Evolutionary conservation across 2,888 invertebrate genomes (phyloP), one percentile per base, ranked within the genome.

Genomic region (Mamestra brassicae): DNA sequence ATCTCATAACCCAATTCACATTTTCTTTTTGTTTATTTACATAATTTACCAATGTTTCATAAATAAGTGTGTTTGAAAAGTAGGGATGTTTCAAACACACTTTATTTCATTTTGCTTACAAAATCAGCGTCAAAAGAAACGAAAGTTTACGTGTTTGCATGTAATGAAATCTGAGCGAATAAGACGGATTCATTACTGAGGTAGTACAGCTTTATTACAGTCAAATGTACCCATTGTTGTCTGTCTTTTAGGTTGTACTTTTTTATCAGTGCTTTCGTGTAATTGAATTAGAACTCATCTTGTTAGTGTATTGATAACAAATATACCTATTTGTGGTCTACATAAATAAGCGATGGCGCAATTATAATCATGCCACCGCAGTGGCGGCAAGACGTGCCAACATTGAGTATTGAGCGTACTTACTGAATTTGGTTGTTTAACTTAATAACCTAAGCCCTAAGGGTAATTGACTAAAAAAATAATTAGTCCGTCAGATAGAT

Each of bases 131-230:
- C 42, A 42, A 78, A 76, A 36, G 63, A 50, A 50, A 76, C 5
- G 7, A 15, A 63, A 63, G 55, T 77, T 54, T 63, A 62, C 42
- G 57, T 63, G 17, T 34, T 54, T 60, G 34, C 50, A 42, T 47
- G n/a, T 38, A 60, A 64, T 64, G 47, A 71, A 36, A 71, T 64
- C 10, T 42, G 26, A 52, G 42, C 13, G 17, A 42, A 67, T 67
- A 63, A 67, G 66, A 62, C 34, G 47, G 38, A 54, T 73, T 79
- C 47, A 73, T 79, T 67, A 65, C 50, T 11, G 55, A 55, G 13
- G 26, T 45, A 52, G 38, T 47, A 47, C 13, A 69, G 47, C 26
- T 76, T 76, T 76, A 76, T 54, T 64, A 38, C 77, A 11, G 60
- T 60, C n/a, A 38, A 76, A 63, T 63, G 42, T 62, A 68, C 26